These are phyloP conservation scores for Pantherophis vulpinus DNA, from an alignment of 2,797 vertebrate genomes.

Conservation along the genomic window DNA sequence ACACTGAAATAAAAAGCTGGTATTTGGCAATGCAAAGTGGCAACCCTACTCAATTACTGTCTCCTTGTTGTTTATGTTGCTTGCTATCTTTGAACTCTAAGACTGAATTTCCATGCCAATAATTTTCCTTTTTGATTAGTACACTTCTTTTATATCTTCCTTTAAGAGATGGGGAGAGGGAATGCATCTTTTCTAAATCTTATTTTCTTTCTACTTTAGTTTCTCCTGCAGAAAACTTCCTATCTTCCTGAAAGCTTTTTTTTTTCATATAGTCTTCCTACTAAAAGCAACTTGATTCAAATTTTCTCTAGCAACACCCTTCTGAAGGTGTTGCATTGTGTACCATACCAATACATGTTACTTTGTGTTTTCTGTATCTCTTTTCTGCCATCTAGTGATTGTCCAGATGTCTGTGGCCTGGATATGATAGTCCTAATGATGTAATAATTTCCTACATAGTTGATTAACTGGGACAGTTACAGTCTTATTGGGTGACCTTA, in stretches of 20 bases:
- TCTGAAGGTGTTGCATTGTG: not conserved
- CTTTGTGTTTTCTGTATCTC: not conserved
- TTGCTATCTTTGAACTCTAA: not conserved
- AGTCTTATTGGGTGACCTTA: not conserved
- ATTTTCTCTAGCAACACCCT: not conserved
- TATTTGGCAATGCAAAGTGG: not conserved
- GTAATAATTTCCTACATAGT: not conserved
- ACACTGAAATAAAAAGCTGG: not conserved
- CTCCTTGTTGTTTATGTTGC: not conserved
- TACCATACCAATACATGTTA: not conserved
- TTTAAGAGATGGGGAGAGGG: not conserved
- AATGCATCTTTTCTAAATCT: not conserved
- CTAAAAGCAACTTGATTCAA: not conserved
- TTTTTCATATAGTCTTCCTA: not conserved
- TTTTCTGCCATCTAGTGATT: not conserved
- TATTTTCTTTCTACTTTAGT: not conserved
- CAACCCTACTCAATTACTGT: not conserved
- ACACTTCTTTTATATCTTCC: not conserved
- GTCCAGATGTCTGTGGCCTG: not conserved
- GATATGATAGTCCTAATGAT: not conserved
- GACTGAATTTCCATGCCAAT: not conserved
- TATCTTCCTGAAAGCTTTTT: not conserved
- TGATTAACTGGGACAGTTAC: not conserved
- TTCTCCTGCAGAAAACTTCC: not conserved
- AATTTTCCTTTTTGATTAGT: not conserved